Evolutionary conservation across 2,888 invertebrate species (phyloP), one percentile per base, ranked within the genome.

Genomic region (Caenorhabditis wallacei): DNA sequence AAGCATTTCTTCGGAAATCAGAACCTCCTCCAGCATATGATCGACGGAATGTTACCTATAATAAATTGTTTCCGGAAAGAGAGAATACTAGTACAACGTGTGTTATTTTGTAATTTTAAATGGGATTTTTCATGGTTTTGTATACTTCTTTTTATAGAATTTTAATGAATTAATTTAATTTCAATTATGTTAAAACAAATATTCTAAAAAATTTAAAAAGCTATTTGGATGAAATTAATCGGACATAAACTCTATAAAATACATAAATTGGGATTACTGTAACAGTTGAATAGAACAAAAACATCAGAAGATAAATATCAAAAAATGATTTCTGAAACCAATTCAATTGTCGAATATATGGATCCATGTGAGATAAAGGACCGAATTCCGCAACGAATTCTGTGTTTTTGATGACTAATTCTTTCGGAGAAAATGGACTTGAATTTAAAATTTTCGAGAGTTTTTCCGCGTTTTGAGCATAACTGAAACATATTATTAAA

Each of bases 1-100:
- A 88, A 59, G 56, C 88, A 7, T 79, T 82, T 16, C 61, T 86
- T 20, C 54, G 84, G 11, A 81, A 79, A 46, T 74, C 76, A 1
- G 80, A 79, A 18, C 85, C 84, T 24, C 88, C 88, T 0, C 88
- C 88, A 11, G 83, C 85, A 0, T 85, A 85, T 63, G 84, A 75
- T 64, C 59, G 66, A 5, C 30, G 71, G 24, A 78, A 85, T n/a
- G 80, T 81, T 0, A 74, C 81, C 0, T 84, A 86, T 26, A 84
- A 83, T 63, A 81, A 81, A 16, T 53, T 87, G 57, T 87, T 87
- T 46, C 85, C 85, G 0, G 85, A 85, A 37, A 84, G 84, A 43
- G 61, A 79, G 18, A 75, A 68, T 30, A 78, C 78, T 11, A 85
- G 84, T 76, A 68, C 83, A 24, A 70, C 84, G 48, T 86, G 86